Base-by-base conservation (phyloP, 2,888 invertebrate species). In the Phasia obesa region DNA sequence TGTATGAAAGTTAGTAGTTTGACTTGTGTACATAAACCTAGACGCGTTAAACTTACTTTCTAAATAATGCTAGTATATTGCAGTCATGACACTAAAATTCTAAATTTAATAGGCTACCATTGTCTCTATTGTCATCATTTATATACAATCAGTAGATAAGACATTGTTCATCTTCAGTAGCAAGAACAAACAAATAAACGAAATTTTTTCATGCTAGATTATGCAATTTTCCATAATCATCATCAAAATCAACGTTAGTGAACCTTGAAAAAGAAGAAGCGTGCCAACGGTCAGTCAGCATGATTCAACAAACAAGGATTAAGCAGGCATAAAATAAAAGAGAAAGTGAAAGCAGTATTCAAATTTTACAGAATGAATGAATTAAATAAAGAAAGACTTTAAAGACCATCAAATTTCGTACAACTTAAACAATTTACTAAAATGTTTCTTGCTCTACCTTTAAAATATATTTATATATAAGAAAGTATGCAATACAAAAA, bases 301-400 rank as follows among this genome's bases (percentile, higher is more conserved):
- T 77, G 73, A 69, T 17, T 19, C 51, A 69, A 77, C 23, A 57
- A 42, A 67, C 17, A 57, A 44, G 23, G 27, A 67, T 38, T 53
- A 76, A 55, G 38, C 11, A 9, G 6, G 13, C 42, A 62, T 17
- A 60, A n/a, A 70, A 62, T 38, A 65, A 51, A 49, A 60, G 23
- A 25, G 38, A 81, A 77, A 81, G 77, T 81, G 55, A 69, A 77
- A 77, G 67, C 38, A 21, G 55, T 62, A 49, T 69, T 73, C 44
- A 65, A 75, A 80, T 11, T 67, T 67, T 49, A 21, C 2, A 55
- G 21, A 44, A 62, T 19, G n/a, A 27, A 17, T 9, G 47, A 23
- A 35, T 62, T 7, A 38, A 23, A 69, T 53, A 69, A 62, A 44
- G 21, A n/a, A 9, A 51, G 25, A 71, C 21, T n/a, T 42, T 42